Conservation (phyloP, 2,888 invertebrate genomes). For the Heliconius ethilla region DNA sequence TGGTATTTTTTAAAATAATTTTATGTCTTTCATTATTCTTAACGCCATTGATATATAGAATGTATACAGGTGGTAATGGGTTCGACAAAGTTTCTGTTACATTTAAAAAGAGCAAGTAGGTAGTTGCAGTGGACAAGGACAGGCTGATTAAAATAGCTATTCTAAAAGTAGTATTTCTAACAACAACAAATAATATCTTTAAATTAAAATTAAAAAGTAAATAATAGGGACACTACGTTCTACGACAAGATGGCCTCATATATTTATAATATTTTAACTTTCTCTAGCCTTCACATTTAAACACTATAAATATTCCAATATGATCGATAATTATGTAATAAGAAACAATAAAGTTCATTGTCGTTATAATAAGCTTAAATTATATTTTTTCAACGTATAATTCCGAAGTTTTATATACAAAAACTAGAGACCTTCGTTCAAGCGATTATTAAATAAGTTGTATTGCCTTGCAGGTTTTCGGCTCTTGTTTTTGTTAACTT, state of each 20-base stretch:
- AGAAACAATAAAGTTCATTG: slow-evolving; percentile 23
- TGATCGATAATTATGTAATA: background rate
- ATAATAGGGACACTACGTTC: background rate
- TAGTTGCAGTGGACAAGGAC: too few relatives aligned
- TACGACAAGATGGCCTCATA: background rate
- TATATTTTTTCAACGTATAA: background rate
- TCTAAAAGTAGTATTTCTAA: too few relatives aligned
- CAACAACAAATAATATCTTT: too few relatives aligned
- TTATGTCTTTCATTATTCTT: background rate
- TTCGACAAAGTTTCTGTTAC: background rate
- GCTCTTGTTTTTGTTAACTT: background rate
- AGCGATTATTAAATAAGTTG: slow-evolving; percentile 2
- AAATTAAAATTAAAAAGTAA: too few relatives aligned
- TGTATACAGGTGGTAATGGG: background rate
- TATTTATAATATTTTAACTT: background rate
- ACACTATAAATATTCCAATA: background rate
- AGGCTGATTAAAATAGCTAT: too few relatives aligned
- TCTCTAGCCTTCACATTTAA: slow-evolving; percentile 19
- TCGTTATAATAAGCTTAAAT: background rate
- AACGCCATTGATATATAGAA: background rate
- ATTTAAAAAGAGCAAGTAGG: too few relatives aligned
- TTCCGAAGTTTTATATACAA: background rate
- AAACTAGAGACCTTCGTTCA: background rate
- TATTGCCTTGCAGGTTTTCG: background rate
- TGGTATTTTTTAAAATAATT: slow-evolving; percentile 12